A percentile compares a stretch with the other conserved stretches of the same genome.
Evolutionary conservation across 2,888 invertebrate genomes (phyloP).

Genomic region (Clostera curtula): DNA sequence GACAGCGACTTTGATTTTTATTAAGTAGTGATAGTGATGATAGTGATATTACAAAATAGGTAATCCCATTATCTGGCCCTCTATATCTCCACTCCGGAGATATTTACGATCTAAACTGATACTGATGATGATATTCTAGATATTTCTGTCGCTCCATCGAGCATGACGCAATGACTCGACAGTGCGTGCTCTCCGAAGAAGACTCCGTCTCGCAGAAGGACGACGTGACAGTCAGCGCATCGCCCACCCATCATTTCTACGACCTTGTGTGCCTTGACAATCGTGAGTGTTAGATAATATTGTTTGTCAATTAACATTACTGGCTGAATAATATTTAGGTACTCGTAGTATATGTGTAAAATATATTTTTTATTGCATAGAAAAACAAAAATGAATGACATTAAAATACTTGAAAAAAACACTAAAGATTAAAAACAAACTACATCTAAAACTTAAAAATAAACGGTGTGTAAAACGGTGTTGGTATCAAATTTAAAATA

Average conservation of each 20-base stretch:
- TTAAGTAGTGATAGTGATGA: too few relatives aligned
- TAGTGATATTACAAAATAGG: background rate
- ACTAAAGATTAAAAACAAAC: too few relatives aligned
- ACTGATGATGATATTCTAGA: constrained; percentile 38
- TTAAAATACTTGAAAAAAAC: too few relatives aligned
- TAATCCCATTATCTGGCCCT: constrained; percentile 1
- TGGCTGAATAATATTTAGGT: background rate
- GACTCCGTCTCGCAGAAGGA: constrained; percentile 93
- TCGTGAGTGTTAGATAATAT: constrained; percentile 78
- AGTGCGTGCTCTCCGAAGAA: constrained; percentile 93
- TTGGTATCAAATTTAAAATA: too few relatives aligned
- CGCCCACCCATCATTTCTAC: constrained; percentile 90
- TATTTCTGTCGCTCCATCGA: constrained; percentile 92
- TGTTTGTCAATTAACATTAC: constrained; percentile 13
- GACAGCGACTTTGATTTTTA: too few relatives aligned
- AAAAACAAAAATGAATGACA: too few relatives aligned
- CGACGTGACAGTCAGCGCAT: constrained; percentile 88
- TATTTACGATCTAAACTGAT: background rate
- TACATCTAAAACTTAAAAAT: too few relatives aligned
- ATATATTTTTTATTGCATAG: too few relatives aligned
- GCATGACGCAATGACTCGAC: constrained; percentile 89
- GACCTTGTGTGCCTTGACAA: constrained; percentile 92
- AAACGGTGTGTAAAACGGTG: too few relatives aligned
- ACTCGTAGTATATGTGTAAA: too few relatives aligned
- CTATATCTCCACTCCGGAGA: background rate